Conservation (phyloP, 2,113 vertebrate species). For the Grammomys dolichurus region DNA sequence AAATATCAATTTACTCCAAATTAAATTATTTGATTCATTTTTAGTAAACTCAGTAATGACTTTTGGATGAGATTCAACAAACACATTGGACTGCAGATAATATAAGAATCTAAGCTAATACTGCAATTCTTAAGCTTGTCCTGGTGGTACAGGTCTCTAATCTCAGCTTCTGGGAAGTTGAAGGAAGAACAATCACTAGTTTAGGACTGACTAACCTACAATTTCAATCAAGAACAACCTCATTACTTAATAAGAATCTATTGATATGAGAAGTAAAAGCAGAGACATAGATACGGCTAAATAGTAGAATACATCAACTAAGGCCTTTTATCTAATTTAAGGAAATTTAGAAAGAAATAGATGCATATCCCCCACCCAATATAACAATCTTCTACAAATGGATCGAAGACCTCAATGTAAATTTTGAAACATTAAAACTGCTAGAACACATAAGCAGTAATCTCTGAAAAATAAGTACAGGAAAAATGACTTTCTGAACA, state of each 20-base stretch:
- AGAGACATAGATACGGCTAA: neutral
- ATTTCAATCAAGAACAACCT: neutral
- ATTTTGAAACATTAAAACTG: neutral
- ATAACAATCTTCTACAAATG: neutral
- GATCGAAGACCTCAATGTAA: neutral
- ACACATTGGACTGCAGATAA: neutral
- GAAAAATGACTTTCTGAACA: neutral
- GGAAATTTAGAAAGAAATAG: neutral
- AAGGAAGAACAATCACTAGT: neutral
- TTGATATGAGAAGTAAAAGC: neutral
- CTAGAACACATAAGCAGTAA: neutral
- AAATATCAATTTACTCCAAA: neutral
- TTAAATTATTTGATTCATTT: neutral
- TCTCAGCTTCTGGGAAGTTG: accelerated
- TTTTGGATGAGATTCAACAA: neutral
- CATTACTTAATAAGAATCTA: neutral
- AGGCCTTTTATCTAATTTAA: neutral
- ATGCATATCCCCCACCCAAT: neutral
- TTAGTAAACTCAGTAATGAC: neutral
- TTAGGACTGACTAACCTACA: too few species aligned
- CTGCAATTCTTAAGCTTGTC: neutral
- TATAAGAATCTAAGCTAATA: neutral
- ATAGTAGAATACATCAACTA: too few species aligned
- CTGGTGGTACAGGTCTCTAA: neutral
- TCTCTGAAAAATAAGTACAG: neutral